These are phyloP conservation scores for Elanoides forficatus DNA, from an alignment of 2,113 vertebrate species.

Conservation along the genomic window DNA sequence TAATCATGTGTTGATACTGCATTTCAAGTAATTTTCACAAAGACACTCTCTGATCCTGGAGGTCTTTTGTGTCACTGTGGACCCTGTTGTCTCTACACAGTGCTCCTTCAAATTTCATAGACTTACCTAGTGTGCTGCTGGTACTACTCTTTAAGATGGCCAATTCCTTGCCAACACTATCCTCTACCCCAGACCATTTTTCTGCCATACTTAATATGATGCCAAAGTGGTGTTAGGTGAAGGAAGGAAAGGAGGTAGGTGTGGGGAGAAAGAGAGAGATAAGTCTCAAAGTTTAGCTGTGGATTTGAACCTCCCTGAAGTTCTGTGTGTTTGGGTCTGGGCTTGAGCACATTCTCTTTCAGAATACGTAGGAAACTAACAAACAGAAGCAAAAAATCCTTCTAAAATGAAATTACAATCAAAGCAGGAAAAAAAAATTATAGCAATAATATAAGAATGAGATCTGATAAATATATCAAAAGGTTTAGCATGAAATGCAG, in stretches of 20 bases:
- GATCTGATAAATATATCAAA: neutral
- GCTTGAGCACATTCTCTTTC: neutral
- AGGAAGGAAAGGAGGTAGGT: neutral
- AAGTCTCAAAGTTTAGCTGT: neutral
- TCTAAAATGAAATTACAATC: neutral
- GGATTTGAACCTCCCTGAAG: neutral
- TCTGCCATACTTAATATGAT: neutral
- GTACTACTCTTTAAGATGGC: neutral
- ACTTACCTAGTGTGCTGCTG: neutral
- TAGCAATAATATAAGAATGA: neutral
- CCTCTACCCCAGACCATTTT: neutral
- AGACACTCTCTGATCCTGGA: neutral
- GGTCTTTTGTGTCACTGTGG: neutral
- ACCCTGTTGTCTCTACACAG: neutral
- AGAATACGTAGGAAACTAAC: neutral
- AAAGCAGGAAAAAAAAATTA: neutral
- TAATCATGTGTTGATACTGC: too few relatives aligned
- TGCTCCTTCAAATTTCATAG: neutral
- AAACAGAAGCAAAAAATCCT: neutral
- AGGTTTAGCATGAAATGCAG: neutral
- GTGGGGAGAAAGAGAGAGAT: neutral
- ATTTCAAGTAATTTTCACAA: neutral
- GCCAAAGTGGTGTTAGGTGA: neutral
- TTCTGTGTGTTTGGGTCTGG: neutral
- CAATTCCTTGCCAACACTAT: neutral